A percentile compares a stretch with the other conserved stretches of the same genome.
Evolutionary conservation across 1,140 invertebrate species (phyloP).

Genomic region (Platyscapa corneri): DNA sequence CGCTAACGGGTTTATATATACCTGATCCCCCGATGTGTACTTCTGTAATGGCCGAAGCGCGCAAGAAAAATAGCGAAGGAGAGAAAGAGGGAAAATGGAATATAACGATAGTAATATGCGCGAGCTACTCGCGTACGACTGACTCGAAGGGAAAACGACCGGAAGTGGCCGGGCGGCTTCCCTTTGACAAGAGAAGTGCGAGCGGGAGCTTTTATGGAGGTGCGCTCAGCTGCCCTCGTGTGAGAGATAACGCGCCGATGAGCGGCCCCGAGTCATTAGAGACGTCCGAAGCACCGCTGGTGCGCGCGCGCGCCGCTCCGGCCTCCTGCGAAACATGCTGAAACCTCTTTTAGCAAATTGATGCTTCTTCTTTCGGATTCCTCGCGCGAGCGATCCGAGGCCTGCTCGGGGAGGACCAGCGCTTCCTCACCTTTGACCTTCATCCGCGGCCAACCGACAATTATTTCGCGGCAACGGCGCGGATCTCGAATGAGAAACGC

Average conservation of each 20-base stretch:
- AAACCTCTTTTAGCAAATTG: neutral
- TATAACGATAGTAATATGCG: constrained; percentile 32
- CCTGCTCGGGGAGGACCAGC: neutral
- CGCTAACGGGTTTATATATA: constrained; percentile 31
- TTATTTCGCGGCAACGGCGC: too few species aligned
- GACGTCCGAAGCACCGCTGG: neutral
- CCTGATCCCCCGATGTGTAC: constrained; percentile 49
- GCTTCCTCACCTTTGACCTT: too few species aligned
- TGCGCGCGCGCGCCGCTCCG: neutral
- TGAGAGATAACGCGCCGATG: constrained; percentile 36
- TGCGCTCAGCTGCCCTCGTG: constrained; percentile 1
- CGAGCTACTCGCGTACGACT: constrained; percentile 4
- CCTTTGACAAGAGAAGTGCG: constrained; percentile 54
- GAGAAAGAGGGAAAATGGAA: constrained; percentile 13
- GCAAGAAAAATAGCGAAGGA: constrained; percentile 39
- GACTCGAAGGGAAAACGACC: constrained; percentile 56
- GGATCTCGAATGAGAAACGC: too few species aligned
- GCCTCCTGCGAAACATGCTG: neutral
- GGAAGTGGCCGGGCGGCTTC: constrained; percentile 60
- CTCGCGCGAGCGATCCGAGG: neutral
- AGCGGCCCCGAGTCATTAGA: constrained; percentile 10
- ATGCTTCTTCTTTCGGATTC: neutral
- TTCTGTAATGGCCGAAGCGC: constrained; percentile 38
- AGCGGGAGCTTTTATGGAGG: constrained; percentile 31
- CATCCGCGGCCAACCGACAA: too few species aligned